Base-by-base conservation (phyloP, 92 coral and sea anemone genomes). In the Zoanthus sociatus region DNA sequence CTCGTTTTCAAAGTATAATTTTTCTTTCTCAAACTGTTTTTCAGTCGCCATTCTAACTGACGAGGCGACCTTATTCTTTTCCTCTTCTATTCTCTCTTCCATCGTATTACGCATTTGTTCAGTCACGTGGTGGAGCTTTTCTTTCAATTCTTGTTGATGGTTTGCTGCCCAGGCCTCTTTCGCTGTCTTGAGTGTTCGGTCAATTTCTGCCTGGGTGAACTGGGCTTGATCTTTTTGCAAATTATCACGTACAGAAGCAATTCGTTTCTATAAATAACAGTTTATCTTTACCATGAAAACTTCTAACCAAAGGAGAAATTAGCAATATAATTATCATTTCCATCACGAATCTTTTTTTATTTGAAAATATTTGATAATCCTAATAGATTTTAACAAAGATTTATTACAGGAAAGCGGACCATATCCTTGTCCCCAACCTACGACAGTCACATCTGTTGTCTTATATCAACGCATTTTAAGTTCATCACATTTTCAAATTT, bases 151-250 rank as follows among this genome's bases (percentile, higher is more conserved):
- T 50, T 88, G 88, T 72, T 93, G 91, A 75, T 87, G 78, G 60
- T 87, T 89, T 16, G 91, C 93, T n/a, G 94, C 91, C 98, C 98
- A 94, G 89, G 95, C 92, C 84, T 94, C 95, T 76, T 95, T 89
- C 47, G 98, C 95, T 82, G 93, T 87, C 64, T 86, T 91, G 73
- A 94, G 91, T 4, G 98, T 96, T 13, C 94, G 94, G 92, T 94
- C 96, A 73, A 93, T 82, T 84, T 93, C 98, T 56, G 78, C 88
- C 48, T 86, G 94, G 4, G 96, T 87, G 86, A 95, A 82, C 64
- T 87, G 90, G 90, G 86, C 84, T 37, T 84, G 89, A 21, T 94
- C 89, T 45, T 91, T 77, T 66, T 88, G 90, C 97, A 95, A 97
- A 73, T 92, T 92, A 61, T 93, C 94, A 10, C 92, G 94, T 42